A percentile compares a stretch with the other conserved stretches of the same genome.
phyloP scores from a whole-genome alignment of 2,888 invertebrate species.

The Acrobasis repandana region DNA sequence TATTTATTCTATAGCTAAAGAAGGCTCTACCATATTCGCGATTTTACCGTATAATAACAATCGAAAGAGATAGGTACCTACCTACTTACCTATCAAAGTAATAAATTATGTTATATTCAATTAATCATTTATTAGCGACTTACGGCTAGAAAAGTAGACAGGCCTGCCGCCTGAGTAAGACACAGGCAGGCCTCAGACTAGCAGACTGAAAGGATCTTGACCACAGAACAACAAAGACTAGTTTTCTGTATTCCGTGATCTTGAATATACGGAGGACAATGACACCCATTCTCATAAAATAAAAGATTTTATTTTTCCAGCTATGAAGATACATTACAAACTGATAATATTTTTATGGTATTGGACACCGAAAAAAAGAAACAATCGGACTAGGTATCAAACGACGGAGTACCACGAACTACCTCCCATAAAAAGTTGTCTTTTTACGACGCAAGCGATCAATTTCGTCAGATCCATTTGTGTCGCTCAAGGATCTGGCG shows the following conservation, averaged over 20 bases:
- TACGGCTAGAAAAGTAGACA: no score
- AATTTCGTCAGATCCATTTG: constrained; percentile 57
- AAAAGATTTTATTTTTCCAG: background rate
- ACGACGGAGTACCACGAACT: constrained; percentile 36
- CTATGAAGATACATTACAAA: constrained; percentile 5
- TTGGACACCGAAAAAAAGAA: constrained; percentile 47
- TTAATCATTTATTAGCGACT: no score
- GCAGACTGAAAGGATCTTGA: no score
- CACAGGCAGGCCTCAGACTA: no score
- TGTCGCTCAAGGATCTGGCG: constrained; percentile 61
- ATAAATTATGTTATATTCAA: no score
- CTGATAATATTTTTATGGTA: constrained; percentile 21
- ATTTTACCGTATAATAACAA: background rate
- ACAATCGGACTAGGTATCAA: constrained; percentile 68
- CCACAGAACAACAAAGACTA: no score
- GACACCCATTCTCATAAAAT: background rate
- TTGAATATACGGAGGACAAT: no score
- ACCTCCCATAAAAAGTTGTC: constrained; percentile 60
- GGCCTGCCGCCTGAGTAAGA: no score
- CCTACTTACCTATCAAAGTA: no score
- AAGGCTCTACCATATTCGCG: background rate
- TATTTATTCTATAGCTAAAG: no score
- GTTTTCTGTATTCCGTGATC: no score
- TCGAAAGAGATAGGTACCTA: no score
- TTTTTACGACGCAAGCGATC: constrained; percentile 49